Base-by-base conservation (phyloP, 2,113 vertebrate genomes). In the Clarias gariepinus region DNA sequence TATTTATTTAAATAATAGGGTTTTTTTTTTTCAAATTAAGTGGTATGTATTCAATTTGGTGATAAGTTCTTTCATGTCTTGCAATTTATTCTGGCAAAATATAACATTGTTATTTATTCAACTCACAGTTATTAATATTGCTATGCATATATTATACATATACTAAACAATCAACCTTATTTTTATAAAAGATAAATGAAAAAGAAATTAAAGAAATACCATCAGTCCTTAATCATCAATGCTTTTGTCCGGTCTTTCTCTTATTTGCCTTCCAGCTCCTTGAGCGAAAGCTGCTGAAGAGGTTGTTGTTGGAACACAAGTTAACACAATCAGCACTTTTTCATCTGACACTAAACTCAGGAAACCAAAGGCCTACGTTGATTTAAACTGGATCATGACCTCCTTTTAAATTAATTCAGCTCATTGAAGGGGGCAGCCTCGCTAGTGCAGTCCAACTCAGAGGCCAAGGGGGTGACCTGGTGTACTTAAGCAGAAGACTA, bases 281-380 rank as follows among this genome's bases (percentile, higher is more conserved):
- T 36, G 78, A 33, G 33, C 30, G 30, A 57, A 81, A 61, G 30
- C 25, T 15, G 30, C 23, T 55, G 36, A 83, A 69, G 47, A 69
- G 23, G 63, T 83, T 83, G n/a, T 52, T 64, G 25, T 71, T 84
- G 68, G 68, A 57, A 57, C 36, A 68, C 41, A 57, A 23, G 23
- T 68, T 81, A 25, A 81, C 30, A 36, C 28, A 36, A 0, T 80
- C 33, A 81, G 78, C 78, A 81, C 11, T 41, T 61, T 81, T 41
- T 61, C 4, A 12, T 30, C 78, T 61, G 3, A 57, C n/a, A 10
- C 53, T 10, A 11, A 81, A 57, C 53, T 79, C 30, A 30, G 30
- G 11, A 2, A 58, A 53, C 12, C 55, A 28, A 36, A 28, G 33
- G 16, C 15, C 28, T 36, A 12, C 57, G 8, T 80, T 41, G 13